A percentile compares a stretch with the other conserved stretches of the same genome.
Evolutionary conservation across 1,140 invertebrate genomes (phyloP).

Genomic region (Pararge aegeria): DNA sequence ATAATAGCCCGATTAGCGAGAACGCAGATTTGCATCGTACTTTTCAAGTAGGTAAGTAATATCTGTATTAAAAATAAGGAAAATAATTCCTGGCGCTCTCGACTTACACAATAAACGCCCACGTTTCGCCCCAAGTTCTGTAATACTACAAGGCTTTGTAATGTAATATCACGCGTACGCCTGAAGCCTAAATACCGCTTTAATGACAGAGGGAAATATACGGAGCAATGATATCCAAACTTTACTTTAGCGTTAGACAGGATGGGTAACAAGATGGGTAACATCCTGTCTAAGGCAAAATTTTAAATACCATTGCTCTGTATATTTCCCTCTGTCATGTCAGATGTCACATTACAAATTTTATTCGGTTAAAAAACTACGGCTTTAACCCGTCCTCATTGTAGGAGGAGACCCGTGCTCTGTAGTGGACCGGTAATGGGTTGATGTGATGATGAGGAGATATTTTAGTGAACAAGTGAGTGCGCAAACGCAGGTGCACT

Average conservation of each 20-base stretch:
- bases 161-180: constrained; percentile 3
- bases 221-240: not conserved
- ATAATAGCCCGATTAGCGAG: too few species aligned
- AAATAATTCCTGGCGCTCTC: not conserved
- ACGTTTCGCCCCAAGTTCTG: not conserved
- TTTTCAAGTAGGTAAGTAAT: too few species aligned
- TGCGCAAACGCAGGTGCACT: too few species aligned
- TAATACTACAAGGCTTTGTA: constrained; percentile 2
- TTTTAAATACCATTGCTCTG: not conserved
- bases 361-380: too few species aligned
- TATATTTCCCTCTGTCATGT: not conserved
- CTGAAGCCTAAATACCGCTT: constrained; percentile 2
- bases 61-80: not conserved
- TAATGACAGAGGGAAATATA: not conserved
- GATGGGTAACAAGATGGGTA: not conserved
- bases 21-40: too few species aligned
- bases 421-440: too few species aligned
- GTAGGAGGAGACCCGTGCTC: too few species aligned
- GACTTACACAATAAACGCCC: not conserved
- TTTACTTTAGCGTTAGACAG: not conserved
- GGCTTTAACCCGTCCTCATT: too few species aligned
- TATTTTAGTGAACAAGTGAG: too few species aligned
- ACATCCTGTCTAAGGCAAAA: not conserved
- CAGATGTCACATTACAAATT: not conserved
- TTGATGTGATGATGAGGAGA: too few species aligned